Evolutionary conservation across 2,888 invertebrate species (phyloP).

Genomic region (Euplagia quadripunctaria): DNA sequence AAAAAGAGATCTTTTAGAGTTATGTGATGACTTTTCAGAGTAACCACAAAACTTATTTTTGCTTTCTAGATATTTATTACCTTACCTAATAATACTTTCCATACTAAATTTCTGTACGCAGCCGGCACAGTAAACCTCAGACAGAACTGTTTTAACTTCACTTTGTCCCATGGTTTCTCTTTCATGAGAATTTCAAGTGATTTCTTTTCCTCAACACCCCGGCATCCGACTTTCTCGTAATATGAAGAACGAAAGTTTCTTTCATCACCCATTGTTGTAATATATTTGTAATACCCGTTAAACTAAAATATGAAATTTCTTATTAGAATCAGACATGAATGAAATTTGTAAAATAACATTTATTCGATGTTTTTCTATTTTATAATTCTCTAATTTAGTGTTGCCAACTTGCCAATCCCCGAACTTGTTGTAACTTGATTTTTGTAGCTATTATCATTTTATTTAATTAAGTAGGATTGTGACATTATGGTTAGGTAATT

Average conservation of each 20-base stretch:
- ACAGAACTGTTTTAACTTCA: conserved; percentile 94
- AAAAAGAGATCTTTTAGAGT: neutral
- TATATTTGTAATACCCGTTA: neutral
- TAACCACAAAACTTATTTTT: neutral
- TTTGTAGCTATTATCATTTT: too few relatives aligned
- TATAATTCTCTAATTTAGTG: too few relatives aligned
- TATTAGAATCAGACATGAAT: neutral
- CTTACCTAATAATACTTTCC: conserved; percentile 94
- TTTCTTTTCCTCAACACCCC: conserved; percentile 96
- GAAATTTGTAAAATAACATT: neutral
- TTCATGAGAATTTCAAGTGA: conserved; percentile 95
- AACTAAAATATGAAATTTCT: neutral
- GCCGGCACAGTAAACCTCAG: conserved; percentile 94
- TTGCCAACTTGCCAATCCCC: too few relatives aligned
- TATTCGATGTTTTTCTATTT: too few relatives aligned
- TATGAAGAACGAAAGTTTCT: conserved; percentile 94
- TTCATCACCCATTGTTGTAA: conserved; percentile 87
- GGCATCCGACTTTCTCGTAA: conserved; percentile 96
- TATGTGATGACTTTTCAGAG: neutral
- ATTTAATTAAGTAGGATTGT: too few relatives aligned
- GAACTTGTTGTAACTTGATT: too few relatives aligned
- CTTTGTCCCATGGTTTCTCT: conserved; percentile 93
- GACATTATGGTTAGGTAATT: too few relatives aligned
- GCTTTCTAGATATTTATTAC: conserved; percentile 3
- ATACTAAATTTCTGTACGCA: conserved; percentile 92